Evolutionary conservation across 2,113 vertebrate species (phyloP), one percentile per base, ranked within the genome.

Genomic region (Thryonomys swinderianus): DNA sequence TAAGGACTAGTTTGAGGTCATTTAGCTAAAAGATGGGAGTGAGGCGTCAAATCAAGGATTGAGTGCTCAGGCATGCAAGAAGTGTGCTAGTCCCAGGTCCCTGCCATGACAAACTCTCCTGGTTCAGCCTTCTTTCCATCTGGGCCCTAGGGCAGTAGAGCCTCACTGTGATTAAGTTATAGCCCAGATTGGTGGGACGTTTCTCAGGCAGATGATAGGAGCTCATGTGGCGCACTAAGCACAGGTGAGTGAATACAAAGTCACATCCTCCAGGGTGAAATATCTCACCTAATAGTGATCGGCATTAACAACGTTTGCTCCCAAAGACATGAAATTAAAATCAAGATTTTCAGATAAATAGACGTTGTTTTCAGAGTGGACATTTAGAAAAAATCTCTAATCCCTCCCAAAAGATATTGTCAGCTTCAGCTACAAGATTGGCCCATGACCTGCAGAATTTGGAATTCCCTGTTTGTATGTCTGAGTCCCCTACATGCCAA

Each of bases 361-460:
- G 55, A 79, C 40, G 45, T 73, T 84, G 83, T 79, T 42, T 55
- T 79, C 42, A 64, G 61, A 71, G 66, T 51, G 16, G 61, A 45
- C 48, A 59, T 71, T 82, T 76, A 57, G 7, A 94, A 81, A n/a
- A 90, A 79, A 79, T 87, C 32, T 69, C 30, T 79, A 27, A 57
- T 90, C 27, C 40, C 13, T 61, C 59, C 40, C 18, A 48, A 83
- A 59, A 94, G 34, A 85, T 23, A 82, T 40, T 89, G 61, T 74
- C 85, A 91, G 9, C 40, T 74, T 81, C 61, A 89, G 62, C 79
- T 85, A 76, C 12, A 90, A 91, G 66, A 82, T 27, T 67, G 53
- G 1, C 34, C 59, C 34, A 16, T 83, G 61, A 55, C 67, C 62
- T 57, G 45, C 90, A 92, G 45, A 76, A 37, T 67, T 71, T 73